Base-by-base conservation (phyloP, 2,113 vertebrate genomes). In the Setophaga coronata region DNA sequence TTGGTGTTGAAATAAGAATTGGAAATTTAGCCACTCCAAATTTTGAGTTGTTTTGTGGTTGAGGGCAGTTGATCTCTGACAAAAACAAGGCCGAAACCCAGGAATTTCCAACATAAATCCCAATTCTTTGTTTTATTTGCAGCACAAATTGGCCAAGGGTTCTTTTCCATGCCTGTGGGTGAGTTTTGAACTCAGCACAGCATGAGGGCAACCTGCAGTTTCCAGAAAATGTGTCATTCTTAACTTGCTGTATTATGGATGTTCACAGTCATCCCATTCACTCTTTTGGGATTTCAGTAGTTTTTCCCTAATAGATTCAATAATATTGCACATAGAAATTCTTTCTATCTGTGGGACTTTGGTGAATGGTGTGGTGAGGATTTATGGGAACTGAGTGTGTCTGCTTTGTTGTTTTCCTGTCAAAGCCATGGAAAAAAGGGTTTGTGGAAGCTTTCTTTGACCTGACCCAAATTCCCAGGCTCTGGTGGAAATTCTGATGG, bases 161-260 rank as follows among this genome's bases (percentile, higher is more conserved):
- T 82, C 43, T 40, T 84, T 50, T n/a, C 6, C 1, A 8, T 56
- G 58, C 31, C 58, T 19, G 0, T 19, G 43, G 51, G 4, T 48
- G 19, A 18, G 31, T 47, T 60, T n/a, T 42, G 31, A 58, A 19
- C 69, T 31, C 38, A 34, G 13, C 78, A 8, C 47, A 58, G 77
- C 14, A 0, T 1, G 7, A 36, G n/a, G 31, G 29, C 19, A 19
- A 18, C 8, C 1, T 19, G 48, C 45, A 12, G 17, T 14, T 76
- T 28, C 58, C n/a, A 5, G 25, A 4, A 7, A 24, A 18, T 12
- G 1, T 69, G 77, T 74, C 10, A 24, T 42, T 78, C 23, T 9
- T 13, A 19, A 2, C 0, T 58, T 50, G 34, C 42, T 58, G 72
- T 51, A 8, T 74, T 66, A 7, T 3, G 6, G 36, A 50, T 9